Evolutionary conservation across 2,888 invertebrate species (phyloP).

Genomic region (Drosophila melanosoma): DNA sequence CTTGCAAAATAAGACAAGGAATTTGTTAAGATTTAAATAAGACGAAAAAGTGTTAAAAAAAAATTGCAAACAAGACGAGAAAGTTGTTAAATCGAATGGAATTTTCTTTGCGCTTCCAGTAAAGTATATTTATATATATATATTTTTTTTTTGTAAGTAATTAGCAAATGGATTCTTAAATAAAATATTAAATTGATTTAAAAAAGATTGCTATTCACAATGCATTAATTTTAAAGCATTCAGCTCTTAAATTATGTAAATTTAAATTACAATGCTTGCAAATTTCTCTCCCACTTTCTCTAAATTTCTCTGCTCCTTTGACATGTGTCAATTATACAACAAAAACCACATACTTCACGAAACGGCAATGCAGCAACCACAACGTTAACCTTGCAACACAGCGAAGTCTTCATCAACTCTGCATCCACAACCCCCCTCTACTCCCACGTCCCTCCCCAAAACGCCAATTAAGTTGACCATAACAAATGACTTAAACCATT

Average conservation of each 20-base stretch:
- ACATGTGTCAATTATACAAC: conserved; percentile 29
- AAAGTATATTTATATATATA: neutral
- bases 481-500: conserved; percentile 46
- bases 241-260: neutral
- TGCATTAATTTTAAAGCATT: neutral
- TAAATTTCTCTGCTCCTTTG: neutral
- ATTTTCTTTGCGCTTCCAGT: neutral
- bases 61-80: neutral
- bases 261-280: neutral
- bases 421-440: neutral
- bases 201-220: neutral
- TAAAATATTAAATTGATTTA: neutral
- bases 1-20: neutral
- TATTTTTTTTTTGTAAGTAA: neutral
- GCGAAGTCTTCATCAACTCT: too few relatives aligned
- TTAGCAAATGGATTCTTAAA: neutral
- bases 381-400: neutral
- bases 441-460: neutral
- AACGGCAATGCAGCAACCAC: conserved; percentile 8
- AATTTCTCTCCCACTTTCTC: neutral
- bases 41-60: neutral
- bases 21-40: neutral
- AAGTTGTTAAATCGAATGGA: neutral
- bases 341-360: conserved; percentile 9
- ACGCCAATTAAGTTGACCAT: conserved; percentile 53